Base-by-base conservation (phyloP, 2,888 invertebrate species). In the Polyploca ridens region DNA sequence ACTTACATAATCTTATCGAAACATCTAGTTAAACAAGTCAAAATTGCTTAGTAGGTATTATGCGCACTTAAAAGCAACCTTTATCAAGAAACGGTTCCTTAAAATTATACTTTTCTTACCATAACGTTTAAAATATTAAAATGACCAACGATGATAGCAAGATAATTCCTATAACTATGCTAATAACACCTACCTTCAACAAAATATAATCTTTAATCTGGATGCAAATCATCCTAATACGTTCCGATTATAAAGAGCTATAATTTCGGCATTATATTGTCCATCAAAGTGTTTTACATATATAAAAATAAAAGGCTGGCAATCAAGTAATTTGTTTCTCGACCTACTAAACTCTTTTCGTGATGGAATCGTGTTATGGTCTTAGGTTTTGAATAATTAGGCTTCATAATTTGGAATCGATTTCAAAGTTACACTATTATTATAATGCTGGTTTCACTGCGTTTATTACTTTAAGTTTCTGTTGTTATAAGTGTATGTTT, bases 121-220 rank as follows among this genome's bases (percentile, higher is more conserved):
- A 82, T 86, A 90, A 84, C 83, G 78, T 87, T 90, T 90, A 88
- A 80, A 89, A 90, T 88, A 90, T 90, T 90, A 90, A 91, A 90
- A 91, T 88, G 90, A 90, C 86, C 89, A 87, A 78, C 78, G 87
- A 90, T 89, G 89, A 92, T 88, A 83, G 86, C 87, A 76, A 85
- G 84, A 82, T 92, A 92, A 93, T 93, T 88, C 92, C 82, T 90
- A 91, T 93, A 92, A 93, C 93, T 93, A 92, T 90, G 91, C 89
- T 93, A 93, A 93, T 93, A 89, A 90, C 91, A 89, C 89, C 90
- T 89, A 91, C 89, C 90, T 90, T 85, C 83, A 85, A 86, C 88
- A 90, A 93, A 93, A 92, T 91, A 93, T 93, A 92, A 93, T 93
- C 90, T 92, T 93, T 93, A 93, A 93, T 93, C 91, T 93, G 90